Evolutionary conservation across 1,140 invertebrate genomes (phyloP), one percentile per base, ranked within the genome.

Genomic region (Neocloeon triangulifer): DNA sequence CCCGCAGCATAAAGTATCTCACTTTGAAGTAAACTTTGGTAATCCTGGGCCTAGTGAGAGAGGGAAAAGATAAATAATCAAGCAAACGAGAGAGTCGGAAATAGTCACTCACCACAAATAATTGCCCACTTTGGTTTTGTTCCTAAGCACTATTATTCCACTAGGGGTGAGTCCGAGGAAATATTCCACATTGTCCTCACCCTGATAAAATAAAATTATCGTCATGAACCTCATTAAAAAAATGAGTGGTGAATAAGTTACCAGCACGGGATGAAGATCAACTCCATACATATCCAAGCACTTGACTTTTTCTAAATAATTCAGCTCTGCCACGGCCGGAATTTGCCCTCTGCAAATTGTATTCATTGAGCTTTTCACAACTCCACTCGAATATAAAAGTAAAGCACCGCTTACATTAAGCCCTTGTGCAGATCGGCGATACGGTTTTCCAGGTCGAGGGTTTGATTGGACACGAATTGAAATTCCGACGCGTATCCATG

Each of bases 401-500:
- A 21, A 32, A 25, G 18, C 13, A n/a, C 14, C 31, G 61, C 69
- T 67, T 63, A 82, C 79, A 69, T 65, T 26, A 89, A 60, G 25
- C 69, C 72, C 50, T 86, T 75, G 51, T 88, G 92, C 37, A 89
- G 64, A 47, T 94, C 82, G 18, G 78, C 69, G 39, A 95, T 86
- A 39, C 71, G 66, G 14, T 68, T 59, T 55, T 96, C 91, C 41
- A 96, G 58, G 46, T 89, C 81, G 21, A 81, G 70, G 19, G 81
- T 84, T 55, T 96, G 89, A 55, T 88, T 84, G 13, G 85, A 70
- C 34, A 95, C 61, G 51, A 99, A 82, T 31, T 86, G 70, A 59
- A 98, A 98, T 64, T 98, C 91, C 2, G 89, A 95, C 18, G 96
- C 77, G 50, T 94, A 94, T 14, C 84, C 85, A 8, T 73, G 66